A percentile compares a stretch with the other conserved stretches of the same genome.
These are phyloP conservation scores for Selenia dentaria DNA, from an alignment of 2,888 invertebrate species.

Conservation along the genomic window DNA sequence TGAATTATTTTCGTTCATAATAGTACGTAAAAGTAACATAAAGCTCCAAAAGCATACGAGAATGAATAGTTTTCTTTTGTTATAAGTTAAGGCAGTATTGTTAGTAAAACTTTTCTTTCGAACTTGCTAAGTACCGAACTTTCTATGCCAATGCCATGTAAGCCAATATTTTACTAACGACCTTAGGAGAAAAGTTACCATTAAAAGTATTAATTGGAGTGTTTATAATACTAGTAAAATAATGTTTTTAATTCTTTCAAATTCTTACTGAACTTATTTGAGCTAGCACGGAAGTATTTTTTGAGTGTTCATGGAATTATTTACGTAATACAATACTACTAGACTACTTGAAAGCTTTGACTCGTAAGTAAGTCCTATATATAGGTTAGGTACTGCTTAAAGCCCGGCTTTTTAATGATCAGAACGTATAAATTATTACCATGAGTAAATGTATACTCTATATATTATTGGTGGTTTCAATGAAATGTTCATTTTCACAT, in stretches of 20 bases:
- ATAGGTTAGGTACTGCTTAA: too few species aligned
- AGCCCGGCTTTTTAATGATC: too few species aligned
- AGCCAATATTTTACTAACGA: constrained; percentile 14
- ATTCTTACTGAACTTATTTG: neutral
- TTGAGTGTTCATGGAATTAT: too few species aligned
- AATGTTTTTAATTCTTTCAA: neutral
- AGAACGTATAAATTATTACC: too few species aligned
- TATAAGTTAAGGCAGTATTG: constrained; percentile 26
- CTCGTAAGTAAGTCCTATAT: too few species aligned
- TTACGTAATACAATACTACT: too few species aligned
- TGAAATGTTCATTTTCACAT: too few species aligned
- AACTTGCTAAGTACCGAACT: constrained; percentile 25
- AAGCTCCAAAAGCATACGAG: constrained; percentile 16
- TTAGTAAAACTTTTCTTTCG: constrained; percentile 25
- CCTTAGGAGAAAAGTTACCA: constrained; percentile 6
- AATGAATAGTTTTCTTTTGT: constrained; percentile 27
- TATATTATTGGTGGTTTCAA: too few species aligned
- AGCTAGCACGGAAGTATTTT: neutral
- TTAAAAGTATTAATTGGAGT: constrained; percentile 6
- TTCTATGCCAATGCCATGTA: constrained; percentile 6
- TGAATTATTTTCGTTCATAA: too few species aligned
- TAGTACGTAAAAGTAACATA: too few species aligned
- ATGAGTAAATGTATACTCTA: too few species aligned
- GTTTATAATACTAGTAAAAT: neutral
- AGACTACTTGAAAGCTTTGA: too few species aligned